These are phyloP conservation scores for Calosoma granatense DNA, from an alignment of 1,140 invertebrate genomes.

Conservation along the genomic window DNA sequence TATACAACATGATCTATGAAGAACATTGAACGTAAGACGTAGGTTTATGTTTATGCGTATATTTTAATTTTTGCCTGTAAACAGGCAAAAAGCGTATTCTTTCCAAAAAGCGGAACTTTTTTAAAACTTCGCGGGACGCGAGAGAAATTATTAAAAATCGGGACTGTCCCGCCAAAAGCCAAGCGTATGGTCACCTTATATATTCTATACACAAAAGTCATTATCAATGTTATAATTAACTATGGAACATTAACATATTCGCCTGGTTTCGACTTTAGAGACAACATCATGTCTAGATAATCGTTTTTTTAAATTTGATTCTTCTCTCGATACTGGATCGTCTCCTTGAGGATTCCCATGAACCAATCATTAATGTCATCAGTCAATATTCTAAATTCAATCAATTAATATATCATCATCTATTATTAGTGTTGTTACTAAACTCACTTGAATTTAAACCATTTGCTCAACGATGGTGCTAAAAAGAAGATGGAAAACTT, in stretches of 20 bases:
- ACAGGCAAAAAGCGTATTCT: no score
- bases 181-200: no score
- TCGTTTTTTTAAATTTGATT: not conserved
- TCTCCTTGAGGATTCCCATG: not conserved
- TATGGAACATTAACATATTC: not conserved
- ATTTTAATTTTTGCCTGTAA: no score
- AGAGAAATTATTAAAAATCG: no score
- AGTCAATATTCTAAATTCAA: not conserved
- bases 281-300: not conserved
- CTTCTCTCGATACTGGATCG: not conserved
- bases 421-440: not conserved
- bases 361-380: not conserved
- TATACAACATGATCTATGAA: no score
- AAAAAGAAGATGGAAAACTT: not conserved
- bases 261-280: not conserved
- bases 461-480: not conserved
- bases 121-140: no score
- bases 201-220: no score
- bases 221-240: no score
- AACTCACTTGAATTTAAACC: not conserved
- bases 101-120: no score
- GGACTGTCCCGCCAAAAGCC: no score
- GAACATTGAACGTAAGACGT: no score
- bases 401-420: not conserved
- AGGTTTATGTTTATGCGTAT: no score